Evolutionary conservation across 2,888 invertebrate genomes (phyloP), one percentile per base, ranked within the genome.

Genomic region (Peribatodes rhomboidaria): DNA sequence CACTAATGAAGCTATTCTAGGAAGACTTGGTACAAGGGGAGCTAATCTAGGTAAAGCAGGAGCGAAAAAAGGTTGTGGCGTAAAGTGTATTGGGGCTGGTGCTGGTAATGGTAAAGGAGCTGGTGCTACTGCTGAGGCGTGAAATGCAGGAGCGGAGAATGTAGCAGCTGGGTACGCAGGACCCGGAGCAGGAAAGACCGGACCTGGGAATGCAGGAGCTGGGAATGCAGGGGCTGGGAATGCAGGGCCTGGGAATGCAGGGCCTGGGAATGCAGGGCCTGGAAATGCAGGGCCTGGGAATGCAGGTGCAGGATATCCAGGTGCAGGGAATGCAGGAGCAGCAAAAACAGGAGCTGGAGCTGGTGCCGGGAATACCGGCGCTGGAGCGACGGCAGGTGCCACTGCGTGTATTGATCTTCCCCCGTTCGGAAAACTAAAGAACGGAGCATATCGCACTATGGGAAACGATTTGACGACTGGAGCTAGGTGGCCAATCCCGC

Each of bases 361-460:
- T 4, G 81, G 81, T 0, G 76, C 78, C 1, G 77, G 75, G 0
- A 80, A 59, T 10, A 55, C 27, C 2, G 27, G 27, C 27, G 27
- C 27, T 41, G 75, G 72, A n/a, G 22, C 53, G 11, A 20, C 57
- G 65, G 65, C 60, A 7, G 72, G 71, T 11, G 91, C 91, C 37
- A 90, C 83, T 46, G 92, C 89, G 69, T 88, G 92, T 71, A 91
- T 88, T 10, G 92, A 90, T 68, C 91, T 82, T 49, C 86, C 87
- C 56, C 82, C 84, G 61, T 83, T 84, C 13, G 93, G 92, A 41
- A 93, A 92, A 72, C 86, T 93, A 79, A 91, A 93, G 80, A 88
- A 93, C 8, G 93, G 93, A 49, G 93, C 90, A 74, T 93, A 92
- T 68, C 92, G 84, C 1, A 92, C 92, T 20, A 92, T 78, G 1